Evolutionary conservation across 2,888 invertebrate genomes (phyloP).

Genomic region (Leptopilina syphax): DNA sequence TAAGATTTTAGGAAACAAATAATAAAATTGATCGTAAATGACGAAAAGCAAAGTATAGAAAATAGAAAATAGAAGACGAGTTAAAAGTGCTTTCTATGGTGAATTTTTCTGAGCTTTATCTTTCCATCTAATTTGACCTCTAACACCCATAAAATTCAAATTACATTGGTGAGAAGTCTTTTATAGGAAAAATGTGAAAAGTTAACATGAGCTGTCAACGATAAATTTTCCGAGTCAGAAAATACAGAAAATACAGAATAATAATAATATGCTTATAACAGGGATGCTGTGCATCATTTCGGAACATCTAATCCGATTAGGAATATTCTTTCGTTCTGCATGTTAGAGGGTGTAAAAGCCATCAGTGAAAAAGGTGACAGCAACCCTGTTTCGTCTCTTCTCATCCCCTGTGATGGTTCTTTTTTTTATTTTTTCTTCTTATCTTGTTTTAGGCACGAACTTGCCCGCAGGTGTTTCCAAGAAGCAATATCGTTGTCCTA

Average conservation of each 20-base stretch:
- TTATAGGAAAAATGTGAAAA: not conserved
- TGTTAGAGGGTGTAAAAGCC: conserved; percentile 51
- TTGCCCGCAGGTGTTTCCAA: conserved; percentile 55
- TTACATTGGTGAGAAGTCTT: not conserved
- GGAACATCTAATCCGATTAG: conserved; percentile 48
- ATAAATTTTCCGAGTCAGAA: not conserved
- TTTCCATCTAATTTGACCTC: no score
- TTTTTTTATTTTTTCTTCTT: conserved; percentile 45
- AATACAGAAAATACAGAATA: not conserved
- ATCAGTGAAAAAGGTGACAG: conserved; percentile 56
- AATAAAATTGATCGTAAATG: no score
- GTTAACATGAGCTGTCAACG: conserved; percentile 5
- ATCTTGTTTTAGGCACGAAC: conserved; percentile 49
- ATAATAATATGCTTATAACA: no score
- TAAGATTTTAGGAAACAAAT: no score
- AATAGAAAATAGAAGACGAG: no score
- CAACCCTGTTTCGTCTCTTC: conserved; percentile 49
- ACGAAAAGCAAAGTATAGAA: no score
- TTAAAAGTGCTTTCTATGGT: no score
- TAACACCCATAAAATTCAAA: not conserved
- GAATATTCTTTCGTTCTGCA: conserved; percentile 42
- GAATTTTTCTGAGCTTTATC: no score
- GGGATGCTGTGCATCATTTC: conserved; percentile 28
- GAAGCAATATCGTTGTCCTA: conserved; percentile 55
- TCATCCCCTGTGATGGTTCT: conserved; percentile 48